Evolutionary conservation across 1,140 invertebrate genomes (phyloP).

Genomic region (Heliconius congener): DNA sequence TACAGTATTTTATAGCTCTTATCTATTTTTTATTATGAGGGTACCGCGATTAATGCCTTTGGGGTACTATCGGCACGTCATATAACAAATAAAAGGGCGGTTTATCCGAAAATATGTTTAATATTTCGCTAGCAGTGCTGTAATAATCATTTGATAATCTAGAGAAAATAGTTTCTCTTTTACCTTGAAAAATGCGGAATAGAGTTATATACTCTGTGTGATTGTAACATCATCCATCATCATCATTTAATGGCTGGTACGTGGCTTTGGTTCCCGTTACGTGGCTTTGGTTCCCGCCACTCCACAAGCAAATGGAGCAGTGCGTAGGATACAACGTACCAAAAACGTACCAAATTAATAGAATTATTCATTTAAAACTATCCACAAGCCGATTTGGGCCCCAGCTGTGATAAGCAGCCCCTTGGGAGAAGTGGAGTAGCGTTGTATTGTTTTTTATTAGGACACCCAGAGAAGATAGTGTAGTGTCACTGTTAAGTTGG

Average conservation of each 20-base stretch:
- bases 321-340: no score
- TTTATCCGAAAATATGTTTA: background rate
- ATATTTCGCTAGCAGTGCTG: background rate
- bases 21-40: background rate
- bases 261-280: no score
- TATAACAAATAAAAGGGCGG: background rate
- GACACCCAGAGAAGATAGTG: no score
- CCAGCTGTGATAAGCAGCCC: constrained; percentile 25
- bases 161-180: no score
- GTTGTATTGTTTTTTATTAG: no score
- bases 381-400: background rate
- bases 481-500: no score
- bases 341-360: background rate
- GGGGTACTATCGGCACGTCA: background rate
- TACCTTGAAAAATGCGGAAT: no score
- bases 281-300: no score
- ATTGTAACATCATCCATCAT: no score
- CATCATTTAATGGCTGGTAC: no score
- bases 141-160: background rate
- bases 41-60: background rate
- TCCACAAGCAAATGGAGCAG: no score
- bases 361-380: background rate
- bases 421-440: background rate
- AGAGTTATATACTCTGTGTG: no score
- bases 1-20: background rate